phyloP scores from a whole-genome alignment of 2,797 vertebrate genomes.

The Buceros bicornis region DNA sequence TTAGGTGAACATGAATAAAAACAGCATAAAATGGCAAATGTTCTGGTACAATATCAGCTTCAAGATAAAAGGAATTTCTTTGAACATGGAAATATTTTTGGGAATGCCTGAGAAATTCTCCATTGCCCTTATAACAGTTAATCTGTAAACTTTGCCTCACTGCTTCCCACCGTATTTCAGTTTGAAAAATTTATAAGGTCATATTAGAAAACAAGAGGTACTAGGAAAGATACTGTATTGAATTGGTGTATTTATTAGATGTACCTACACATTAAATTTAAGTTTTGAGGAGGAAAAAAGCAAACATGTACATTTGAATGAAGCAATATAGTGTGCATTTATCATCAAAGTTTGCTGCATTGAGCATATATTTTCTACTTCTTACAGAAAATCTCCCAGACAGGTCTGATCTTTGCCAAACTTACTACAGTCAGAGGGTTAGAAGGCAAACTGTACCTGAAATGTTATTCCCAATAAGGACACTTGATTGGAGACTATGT shows the following conservation, averaged over 20 bases:
- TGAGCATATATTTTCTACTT: background rate
- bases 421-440: background rate
- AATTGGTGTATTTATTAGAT: background rate
- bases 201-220: background rate
- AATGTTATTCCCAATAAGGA: constrained; percentile 24
- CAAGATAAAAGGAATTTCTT: constrained; percentile 1
- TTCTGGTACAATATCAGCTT: background rate
- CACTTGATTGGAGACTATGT: background rate
- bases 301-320: background rate
- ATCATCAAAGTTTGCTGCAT: background rate
- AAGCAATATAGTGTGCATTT: background rate
- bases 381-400: background rate
- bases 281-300: background rate
- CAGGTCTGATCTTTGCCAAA: background rate
- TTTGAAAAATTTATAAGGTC: background rate
- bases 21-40: background rate
- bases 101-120: constrained; percentile 2
- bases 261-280: background rate
- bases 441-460: background rate
- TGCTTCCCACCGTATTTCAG: background rate
- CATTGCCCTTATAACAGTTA: background rate
- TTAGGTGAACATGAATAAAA: background rate
- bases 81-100: background rate
- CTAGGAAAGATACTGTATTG: background rate
- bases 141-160: background rate